phyloP scores from a whole-genome alignment of 2,797 vertebrate species.

The Channa striata region DNA sequence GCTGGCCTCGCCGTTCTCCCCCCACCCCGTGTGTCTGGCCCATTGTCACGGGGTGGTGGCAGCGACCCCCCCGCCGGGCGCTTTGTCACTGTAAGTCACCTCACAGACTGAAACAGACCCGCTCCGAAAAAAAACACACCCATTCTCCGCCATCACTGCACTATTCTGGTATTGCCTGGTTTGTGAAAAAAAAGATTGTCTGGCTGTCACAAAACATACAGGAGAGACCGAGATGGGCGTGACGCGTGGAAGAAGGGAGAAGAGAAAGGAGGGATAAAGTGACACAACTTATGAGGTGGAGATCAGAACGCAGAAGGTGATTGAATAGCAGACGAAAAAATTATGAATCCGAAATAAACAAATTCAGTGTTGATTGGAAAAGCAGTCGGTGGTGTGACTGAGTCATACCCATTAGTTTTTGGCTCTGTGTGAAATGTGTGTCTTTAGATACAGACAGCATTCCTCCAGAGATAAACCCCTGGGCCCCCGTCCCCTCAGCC shows the following conservation, averaged over 20 bases:
- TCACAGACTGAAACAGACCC: slow-evolving; percentile 78
- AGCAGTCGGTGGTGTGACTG: slow-evolving; percentile 19
- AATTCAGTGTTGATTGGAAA: slow-evolving; percentile 3
- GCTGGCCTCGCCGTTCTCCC: slow-evolving; percentile 70
- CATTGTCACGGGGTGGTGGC: slow-evolving; percentile 83
- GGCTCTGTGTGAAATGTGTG: slow-evolving; percentile 78
- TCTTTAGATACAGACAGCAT: slow-evolving; percentile 85
- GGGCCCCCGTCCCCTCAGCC: slow-evolving; percentile 69
- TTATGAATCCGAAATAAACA: not conserved
- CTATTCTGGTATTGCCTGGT: slow-evolving; percentile 67
- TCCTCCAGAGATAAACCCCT: slow-evolving; percentile 85
- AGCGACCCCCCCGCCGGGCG: slow-evolving; percentile 60
- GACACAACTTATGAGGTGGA: slow-evolving; percentile 47
- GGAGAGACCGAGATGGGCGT: slow-evolving; percentile 71
- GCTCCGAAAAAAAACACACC: slow-evolving; percentile 66
- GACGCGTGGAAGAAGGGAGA: slow-evolving; percentile 62
- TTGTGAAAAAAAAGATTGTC: slow-evolving; percentile 69
- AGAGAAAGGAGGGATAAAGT: slow-evolving; percentile 72
- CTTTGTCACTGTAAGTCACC: slow-evolving; percentile 89
- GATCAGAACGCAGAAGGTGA: slow-evolving; percentile 37
- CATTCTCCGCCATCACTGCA: slow-evolving; percentile 74
- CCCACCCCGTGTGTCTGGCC: slow-evolving; percentile 80
- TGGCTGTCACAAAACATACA: slow-evolving; percentile 82
- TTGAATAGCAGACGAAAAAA: slow-evolving; percentile 13
- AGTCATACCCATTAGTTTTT: slow-evolving; percentile 62